phyloP scores from a whole-genome alignment of 2,888 invertebrate genomes.

The Allolobophora icterica region DNA sequence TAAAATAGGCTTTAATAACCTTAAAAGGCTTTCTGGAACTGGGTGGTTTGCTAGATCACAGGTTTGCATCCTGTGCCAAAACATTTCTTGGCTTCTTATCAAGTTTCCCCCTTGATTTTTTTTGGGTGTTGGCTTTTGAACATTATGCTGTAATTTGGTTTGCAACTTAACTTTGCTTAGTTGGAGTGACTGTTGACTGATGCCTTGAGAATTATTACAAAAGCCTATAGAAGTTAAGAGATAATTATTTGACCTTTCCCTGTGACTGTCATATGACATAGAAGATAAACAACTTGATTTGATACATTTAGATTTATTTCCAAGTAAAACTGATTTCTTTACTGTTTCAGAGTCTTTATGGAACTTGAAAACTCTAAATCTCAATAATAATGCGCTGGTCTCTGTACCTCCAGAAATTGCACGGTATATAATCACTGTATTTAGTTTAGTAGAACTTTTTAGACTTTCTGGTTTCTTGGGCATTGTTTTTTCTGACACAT shows the following conservation, averaged over 20 bases:
- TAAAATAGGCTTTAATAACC: neutral
- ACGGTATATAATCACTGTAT: slow-evolving; percentile 51
- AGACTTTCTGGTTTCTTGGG: neutral
- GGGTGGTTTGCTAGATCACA: neutral
- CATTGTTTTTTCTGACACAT: neutral
- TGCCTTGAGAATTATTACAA: neutral
- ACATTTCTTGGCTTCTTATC: neutral
- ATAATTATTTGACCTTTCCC: no score
- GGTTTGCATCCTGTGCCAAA: neutral
- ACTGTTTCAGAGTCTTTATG: slow-evolving; percentile 47
- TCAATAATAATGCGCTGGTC: slow-evolving; percentile 59
- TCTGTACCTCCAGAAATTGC: slow-evolving; percentile 61
- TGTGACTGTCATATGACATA: neutral
- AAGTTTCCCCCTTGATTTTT: neutral
- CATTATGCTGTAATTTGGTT: neutral
- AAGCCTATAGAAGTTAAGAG: neutral
- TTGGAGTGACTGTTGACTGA: neutral
- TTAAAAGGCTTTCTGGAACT: neutral
- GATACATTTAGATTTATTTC: neutral
- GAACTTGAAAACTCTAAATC: slow-evolving; percentile 58
- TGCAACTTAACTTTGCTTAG: neutral
- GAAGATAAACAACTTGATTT: neutral
- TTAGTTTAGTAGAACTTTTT: slow-evolving; percentile 22
- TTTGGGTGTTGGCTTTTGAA: neutral
- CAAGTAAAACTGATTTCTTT: neutral